Conservation (phyloP, 2,113 vertebrate species). For the Brienomyrus brachyistius region DNA sequence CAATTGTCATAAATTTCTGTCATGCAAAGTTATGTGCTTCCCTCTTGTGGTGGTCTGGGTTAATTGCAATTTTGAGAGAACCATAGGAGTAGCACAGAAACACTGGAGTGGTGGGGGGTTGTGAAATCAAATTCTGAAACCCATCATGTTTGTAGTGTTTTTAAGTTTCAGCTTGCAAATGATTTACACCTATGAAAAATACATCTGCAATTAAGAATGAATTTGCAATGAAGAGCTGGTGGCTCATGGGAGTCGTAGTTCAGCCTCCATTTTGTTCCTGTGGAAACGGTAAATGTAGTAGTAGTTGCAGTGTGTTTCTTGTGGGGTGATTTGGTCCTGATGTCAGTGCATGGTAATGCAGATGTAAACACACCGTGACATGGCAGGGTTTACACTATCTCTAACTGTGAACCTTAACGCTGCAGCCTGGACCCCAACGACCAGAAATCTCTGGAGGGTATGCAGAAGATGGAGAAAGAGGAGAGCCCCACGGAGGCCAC, state of each 20-base stretch:
- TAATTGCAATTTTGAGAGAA: not conserved
- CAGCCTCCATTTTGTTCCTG: not conserved
- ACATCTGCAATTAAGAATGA: not conserved
- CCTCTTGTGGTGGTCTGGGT: not conserved
- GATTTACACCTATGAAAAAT: not conserved
- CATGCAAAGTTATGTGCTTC: not conserved
- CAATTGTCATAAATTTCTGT: not conserved
- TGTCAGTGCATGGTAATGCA: not conserved
- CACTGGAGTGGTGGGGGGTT: not conserved
- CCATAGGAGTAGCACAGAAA: not conserved
- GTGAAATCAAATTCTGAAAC: not conserved
- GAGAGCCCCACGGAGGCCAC: conserved; percentile 93
- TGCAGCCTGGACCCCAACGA: conserved; percentile 91
- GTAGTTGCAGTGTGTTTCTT: not conserved
- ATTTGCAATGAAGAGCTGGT: not conserved
- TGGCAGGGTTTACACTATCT: not conserved
- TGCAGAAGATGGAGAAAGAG: conserved; percentile 99
- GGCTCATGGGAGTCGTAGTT: not conserved
- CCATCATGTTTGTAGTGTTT: not conserved
- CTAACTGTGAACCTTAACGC: not conserved
- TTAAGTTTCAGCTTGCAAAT: not conserved
- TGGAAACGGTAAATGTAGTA: not conserved
- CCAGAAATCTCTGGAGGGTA: conserved; percentile 93
- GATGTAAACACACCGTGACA: not conserved
- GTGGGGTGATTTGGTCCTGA: not conserved